Evolutionary conservation across 2,888 invertebrate species (phyloP), one percentile per base, ranked within the genome.

Genomic region (Mesopsocus fuscifrons): DNA sequence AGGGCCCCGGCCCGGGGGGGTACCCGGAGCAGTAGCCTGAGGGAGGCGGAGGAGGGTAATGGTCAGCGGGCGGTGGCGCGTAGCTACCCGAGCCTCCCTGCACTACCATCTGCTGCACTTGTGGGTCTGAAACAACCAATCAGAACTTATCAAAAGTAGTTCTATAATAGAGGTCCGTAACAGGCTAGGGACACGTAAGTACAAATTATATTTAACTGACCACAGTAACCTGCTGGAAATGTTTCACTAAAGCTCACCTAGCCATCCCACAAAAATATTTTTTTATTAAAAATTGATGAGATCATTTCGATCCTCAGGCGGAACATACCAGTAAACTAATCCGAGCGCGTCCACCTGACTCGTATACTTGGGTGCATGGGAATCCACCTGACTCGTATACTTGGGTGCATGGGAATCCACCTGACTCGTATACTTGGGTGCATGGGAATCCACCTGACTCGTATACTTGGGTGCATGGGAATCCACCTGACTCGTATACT

Each of bases 41-140:
- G 20, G 67, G 66, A 26, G 26, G 11, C 49, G 68, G 63, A 46
- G 72, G 65, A 11, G 71, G 68, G 53, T 69, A 68, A 49, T 64
- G 63, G 42, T 64, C 64, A 45, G 63, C 55, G 47, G 63, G 63
- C 33, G 45, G 44, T 34, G 46, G 43, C n/a, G n/a, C n/a, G 47
- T 49, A 43, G 42, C 49, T 45, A 32, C 47, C 44, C 33, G 66
- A 68, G 40, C 55, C 58, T 46, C 52, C 56, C 47, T 54, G 57
- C 52, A 56, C 65, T 58, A 57, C 58, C 60, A 56, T 57, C 55
- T 46, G 57, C 56, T 57, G 55, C 45, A 50, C 58, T 58, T 46
- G 26, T 30, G 18, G 35, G 20, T 38, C 32, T 43, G 30, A 40
- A 42, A 11, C 16, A 11, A 41, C 8, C 31, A 41, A 30, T 30